A percentile compares a stretch with the other conserved stretches of the same genome.
Conservation (phyloP, 2,113 vertebrate species). For the Passer montanus region DNA sequence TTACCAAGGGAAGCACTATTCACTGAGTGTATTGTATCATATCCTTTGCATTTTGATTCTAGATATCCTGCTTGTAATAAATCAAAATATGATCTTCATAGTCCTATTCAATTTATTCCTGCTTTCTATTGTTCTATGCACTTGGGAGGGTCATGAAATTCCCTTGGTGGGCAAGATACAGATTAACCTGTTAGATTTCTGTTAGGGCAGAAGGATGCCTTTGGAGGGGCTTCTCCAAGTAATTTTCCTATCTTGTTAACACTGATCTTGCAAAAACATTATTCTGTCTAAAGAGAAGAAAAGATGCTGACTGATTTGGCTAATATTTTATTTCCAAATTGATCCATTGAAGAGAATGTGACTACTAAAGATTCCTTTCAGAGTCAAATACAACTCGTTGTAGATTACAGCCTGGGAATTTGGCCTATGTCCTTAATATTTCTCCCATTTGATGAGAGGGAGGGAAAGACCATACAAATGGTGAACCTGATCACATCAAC, state of each 20-base stretch:
- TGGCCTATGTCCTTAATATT: not conserved
- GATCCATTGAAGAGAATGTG: not conserved
- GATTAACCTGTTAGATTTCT: not conserved
- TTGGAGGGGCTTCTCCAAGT: not conserved
- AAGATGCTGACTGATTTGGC: not conserved
- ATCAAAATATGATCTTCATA: not conserved
- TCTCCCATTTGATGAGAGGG: not conserved
- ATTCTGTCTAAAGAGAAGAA: not conserved
- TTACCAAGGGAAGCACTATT: not conserved
- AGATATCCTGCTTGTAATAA: not conserved
- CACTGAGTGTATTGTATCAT: rapidly evolving
- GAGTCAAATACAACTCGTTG: not conserved
- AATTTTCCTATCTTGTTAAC: not conserved
- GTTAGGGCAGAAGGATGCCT: not conserved
- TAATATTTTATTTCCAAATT: not conserved
- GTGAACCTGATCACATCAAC: not conserved
- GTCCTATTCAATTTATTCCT: not conserved
- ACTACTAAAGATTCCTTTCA: not conserved
- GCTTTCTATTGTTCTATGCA: not conserved
- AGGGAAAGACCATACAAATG: not conserved
- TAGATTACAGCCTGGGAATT: not conserved
- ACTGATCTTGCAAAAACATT: not conserved
- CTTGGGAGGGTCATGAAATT: not conserved
- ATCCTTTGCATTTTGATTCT: not conserved
- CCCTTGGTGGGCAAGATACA: not conserved